Conservation (phyloP, 2,888 invertebrate genomes). For the Cyclophora punctaria region DNA sequence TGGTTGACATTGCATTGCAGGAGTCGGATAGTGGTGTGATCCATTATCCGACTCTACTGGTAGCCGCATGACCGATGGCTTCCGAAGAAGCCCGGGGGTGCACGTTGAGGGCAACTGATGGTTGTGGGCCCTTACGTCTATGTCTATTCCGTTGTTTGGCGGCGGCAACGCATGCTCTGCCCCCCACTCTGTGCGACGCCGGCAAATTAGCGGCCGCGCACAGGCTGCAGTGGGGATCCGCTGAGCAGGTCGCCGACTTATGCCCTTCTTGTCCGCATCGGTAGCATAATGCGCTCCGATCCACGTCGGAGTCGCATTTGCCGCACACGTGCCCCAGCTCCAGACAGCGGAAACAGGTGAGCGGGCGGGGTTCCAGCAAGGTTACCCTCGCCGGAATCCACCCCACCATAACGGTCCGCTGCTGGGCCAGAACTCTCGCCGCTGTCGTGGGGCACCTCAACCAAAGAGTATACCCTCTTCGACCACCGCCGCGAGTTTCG, state of each 20-base stretch:
- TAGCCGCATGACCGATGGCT: background rate
- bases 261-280: background rate
- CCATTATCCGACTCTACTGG: background rate
- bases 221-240: background rate
- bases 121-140: too few species aligned
- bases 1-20: slow-evolving; percentile 8
- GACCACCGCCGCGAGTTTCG: background rate
- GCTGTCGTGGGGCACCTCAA: slow-evolving; percentile 4
- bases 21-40: background rate
- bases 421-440: background rate
- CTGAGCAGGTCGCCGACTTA: background rate
- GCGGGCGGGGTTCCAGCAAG: slow-evolving; percentile 5
- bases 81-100: background rate
- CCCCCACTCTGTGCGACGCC: background rate
- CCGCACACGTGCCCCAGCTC: slow-evolving; percentile 10
- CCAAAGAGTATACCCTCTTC: background rate
- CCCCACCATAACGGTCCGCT: slow-evolving; percentile 5
- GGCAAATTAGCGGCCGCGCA: background rate
- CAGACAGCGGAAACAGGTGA: slow-evolving; percentile 15
- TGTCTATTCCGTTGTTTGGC: too few species aligned
- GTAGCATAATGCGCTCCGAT: background rate
- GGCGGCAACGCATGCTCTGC: background rate
- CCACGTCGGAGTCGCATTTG: slow-evolving; percentile 1
- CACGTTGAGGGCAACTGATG: background rate
- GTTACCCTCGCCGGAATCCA: slow-evolving; percentile 11